A percentile compares a stretch with the other conserved stretches of the same genome.
Conservation (phyloP, 2,888 invertebrate species). For the Pycnomerus fuliginosus region DNA sequence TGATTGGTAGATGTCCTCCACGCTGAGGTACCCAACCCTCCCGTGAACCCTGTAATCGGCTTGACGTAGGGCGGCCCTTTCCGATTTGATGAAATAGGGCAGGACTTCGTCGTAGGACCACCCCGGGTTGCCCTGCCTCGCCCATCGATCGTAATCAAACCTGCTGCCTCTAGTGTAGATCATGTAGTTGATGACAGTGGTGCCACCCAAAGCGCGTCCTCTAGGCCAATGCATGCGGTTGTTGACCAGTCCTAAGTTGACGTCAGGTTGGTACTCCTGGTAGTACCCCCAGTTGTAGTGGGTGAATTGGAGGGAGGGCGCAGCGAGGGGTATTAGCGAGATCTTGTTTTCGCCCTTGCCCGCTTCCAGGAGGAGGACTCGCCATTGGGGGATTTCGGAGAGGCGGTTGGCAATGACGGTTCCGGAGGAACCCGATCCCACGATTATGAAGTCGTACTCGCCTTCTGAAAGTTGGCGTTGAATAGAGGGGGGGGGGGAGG, state of each 20-base stretch:
- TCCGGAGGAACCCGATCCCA: slow-evolving; percentile 72
- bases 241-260: slow-evolving; percentile 38
- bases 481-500: no score
- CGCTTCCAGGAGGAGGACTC: slow-evolving; percentile 33
- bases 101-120: slow-evolving; percentile 60
- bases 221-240: slow-evolving; percentile 53
- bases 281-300: slow-evolving; percentile 49
- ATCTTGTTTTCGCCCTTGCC: slow-evolving; percentile 42
- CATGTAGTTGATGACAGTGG: slow-evolving; percentile 65
- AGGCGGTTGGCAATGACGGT: slow-evolving; percentile 70
- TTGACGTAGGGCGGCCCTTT: slow-evolving; percentile 56
- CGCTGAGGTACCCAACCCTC: slow-evolving; percentile 59
- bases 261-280: slow-evolving; percentile 38
- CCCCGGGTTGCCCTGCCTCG: slow-evolving; percentile 66
- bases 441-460: slow-evolving; percentile 64
- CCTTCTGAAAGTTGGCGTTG: slow-evolving; percentile 3
- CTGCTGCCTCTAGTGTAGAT: slow-evolving; percentile 74
- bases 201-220: slow-evolving; percentile 62
- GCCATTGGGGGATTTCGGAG: slow-evolving; percentile 48
- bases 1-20: slow-evolving; percentile 58
- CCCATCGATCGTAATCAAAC: slow-evolving; percentile 68
- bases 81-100: slow-evolving; percentile 55
- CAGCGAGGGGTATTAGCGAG: slow-evolving; percentile 53
- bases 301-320: slow-evolving; percentile 42
- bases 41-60: slow-evolving; percentile 57